Evolutionary conservation across 92 coral and sea anemone genomes (phyloP), one percentile per base, ranked within the genome.

Genomic region (Blastomussa wellsi): DNA sequence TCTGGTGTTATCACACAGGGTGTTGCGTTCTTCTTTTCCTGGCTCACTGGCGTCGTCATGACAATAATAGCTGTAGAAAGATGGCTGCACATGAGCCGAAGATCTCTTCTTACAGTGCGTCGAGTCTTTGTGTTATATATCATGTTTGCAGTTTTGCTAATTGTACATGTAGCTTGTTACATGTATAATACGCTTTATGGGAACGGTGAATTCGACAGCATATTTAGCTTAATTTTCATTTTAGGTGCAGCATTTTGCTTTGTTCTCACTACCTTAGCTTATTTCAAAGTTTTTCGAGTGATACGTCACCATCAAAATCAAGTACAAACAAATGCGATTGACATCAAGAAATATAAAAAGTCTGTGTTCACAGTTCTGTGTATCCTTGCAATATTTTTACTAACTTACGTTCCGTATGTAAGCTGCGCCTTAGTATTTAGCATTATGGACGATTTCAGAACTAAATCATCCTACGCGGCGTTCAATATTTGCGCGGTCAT

Each of bases 21-120:
- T 12, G 76, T 12, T 39, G 76, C 11, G 7, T 22, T 1, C 42
- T 71, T 5, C 24, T 71, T 71, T 24, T n/a, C 76, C 33, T 71
- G 24, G 14, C 17, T 71, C 16, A 39, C 76, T 4, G 76, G 10
- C 42, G 15, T 39, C 42, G n/a, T 11, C 29, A 35, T 71, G 42
- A 39, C 42, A 39, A 36, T 71, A 33, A 71, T 17, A 36, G 76
- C 76, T 17, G 76, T 71, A 17, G 76, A 36, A 71, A 35, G 76
- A 71, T 71, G 76, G 76, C 36, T 47, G 35, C 55, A 42, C 14
- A 74, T 74, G 78, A 74, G 78, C 32, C 78, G 78, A n/a, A 74
- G 78, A n/a, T 74, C 78, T n/a, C 78, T 74, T 74, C 57, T 74
- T 41, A 39, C 78, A 42, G 57, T 39, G 20, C 78, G 78, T 33